Evolutionary conservation across 2,888 invertebrate genomes (phyloP), one percentile per base, ranked within the genome.

Genomic region (Pachycephus smyrnensis): DNA sequence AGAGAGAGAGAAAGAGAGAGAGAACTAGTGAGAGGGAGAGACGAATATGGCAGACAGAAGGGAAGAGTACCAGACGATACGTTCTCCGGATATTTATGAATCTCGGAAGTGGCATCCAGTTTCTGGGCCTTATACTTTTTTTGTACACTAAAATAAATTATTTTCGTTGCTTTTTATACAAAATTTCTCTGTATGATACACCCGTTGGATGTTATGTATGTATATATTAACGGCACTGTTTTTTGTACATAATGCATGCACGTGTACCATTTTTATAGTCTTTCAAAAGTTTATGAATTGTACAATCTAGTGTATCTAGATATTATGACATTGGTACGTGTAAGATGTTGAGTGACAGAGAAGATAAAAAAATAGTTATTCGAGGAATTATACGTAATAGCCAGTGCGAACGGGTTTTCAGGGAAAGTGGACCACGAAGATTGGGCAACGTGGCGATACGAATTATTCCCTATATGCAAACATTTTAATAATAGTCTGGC

Each of bases 341-440:
- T 55, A 2, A 55, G 23, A 55, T 9, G 23, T 23, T 1, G 55
- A 55, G 23, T 55, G 55, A 23, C 23, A 9, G 55, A 23, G 23
- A 55, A 55, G 55, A 23, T 55, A 55, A 55, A 55, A 55, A 55
- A 55, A 40, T 40, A 55, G 55, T 9, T 55, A 55, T 55, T 55
- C 55, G 55, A 55, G 55, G 55, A 55, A 23, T 55, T 55, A 55
- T 55, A 55, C 55, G 55, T 55, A 55, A 55, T 55, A 23, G 55
- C 55, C 35, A 74, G n/a, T 74, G 40, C 68, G 80, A 76, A 83
- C 83, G 82, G 84, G 84, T 85, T 86, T 87, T 86, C 81, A 88
- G 89, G 89, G 90, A 91, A 91, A 91, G 90, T 90, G 87, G 88
- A 90, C 86, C 89, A 85, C 83, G 84, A 80, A 82, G 82, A 85